Evolutionary conservation across 2,797 vertebrate species (phyloP).

Genomic region (Oophaga sylvatica): DNA sequence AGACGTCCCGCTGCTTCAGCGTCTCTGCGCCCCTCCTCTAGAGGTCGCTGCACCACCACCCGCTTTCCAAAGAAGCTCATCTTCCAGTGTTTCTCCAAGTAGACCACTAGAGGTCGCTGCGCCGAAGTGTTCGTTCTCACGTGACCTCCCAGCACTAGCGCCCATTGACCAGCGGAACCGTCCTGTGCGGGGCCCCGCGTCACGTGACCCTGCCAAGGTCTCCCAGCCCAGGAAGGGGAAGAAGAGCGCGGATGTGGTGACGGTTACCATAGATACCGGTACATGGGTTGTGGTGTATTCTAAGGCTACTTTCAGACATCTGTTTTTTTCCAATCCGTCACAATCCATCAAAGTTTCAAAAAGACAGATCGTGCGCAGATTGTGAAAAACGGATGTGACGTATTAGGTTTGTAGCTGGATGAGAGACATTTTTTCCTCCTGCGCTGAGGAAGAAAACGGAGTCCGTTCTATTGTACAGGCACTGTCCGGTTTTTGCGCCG

Average conservation of each 20-base stretch:
- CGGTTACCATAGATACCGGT: conserved; percentile 47
- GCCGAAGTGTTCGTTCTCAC: too few relatives aligned
- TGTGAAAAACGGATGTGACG: too few relatives aligned
- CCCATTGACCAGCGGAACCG: too few relatives aligned
- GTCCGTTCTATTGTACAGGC: too few relatives aligned
- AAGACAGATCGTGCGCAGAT: too few relatives aligned
- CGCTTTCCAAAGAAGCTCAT: not conserved
- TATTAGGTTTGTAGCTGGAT: too few relatives aligned
- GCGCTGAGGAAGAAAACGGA: too few relatives aligned
- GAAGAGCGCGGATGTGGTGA: conserved; percentile 13
- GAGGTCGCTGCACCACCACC: not conserved
- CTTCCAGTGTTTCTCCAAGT: not conserved
- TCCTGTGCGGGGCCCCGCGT: not conserved
- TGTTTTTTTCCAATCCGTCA: too few relatives aligned
- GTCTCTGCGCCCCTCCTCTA: not conserved
- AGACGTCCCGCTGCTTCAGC: not conserved
- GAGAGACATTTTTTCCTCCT: too few relatives aligned
- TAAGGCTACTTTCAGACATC: too few relatives aligned
- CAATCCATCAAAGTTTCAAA: too few relatives aligned
- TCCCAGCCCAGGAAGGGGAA: conserved; percentile 2
- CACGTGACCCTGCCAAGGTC: not conserved
- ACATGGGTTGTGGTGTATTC: not conserved
- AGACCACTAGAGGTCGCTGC: not conserved
- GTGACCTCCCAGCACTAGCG: not conserved
- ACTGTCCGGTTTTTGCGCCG: too few relatives aligned